Conservation (phyloP, 2,888 invertebrate species). For the Drosophila paucipuncta region DNA sequence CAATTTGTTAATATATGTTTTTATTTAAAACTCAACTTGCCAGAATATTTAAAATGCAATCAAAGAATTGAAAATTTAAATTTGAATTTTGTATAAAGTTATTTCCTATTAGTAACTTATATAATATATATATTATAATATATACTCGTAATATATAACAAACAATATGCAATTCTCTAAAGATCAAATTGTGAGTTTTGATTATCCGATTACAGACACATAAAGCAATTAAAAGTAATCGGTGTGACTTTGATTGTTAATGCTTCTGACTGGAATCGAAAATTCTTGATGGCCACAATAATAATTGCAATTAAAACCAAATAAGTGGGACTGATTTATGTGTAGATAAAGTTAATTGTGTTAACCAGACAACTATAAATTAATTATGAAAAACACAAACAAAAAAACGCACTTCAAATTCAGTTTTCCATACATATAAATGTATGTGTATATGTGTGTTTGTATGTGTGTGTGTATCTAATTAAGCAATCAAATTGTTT, state of each 20-base stretch:
- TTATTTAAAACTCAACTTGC: not conserved
- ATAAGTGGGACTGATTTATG: not conserved
- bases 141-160: no score
- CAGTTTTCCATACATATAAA: no score
- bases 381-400: no score
- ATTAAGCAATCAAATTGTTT: conserved; percentile 47
- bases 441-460: no score
- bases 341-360: not conserved
- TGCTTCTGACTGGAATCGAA: not conserved
- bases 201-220: not conserved
- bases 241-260: not conserved
- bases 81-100: not conserved
- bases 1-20: not conserved
- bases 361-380: not conserved
- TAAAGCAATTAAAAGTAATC: not conserved
- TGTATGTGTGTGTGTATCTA: conserved; percentile 14
- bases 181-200: not conserved
- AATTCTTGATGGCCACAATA: not conserved
- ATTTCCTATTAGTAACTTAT: not conserved
- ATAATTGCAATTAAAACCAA: not conserved
- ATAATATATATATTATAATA: no score
- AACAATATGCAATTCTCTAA: not conserved
- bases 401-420: no score
- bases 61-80: not conserved
- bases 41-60: not conserved